Conservation (phyloP, 1,140 invertebrate species). For the Leptoteleia sp. region DNA sequence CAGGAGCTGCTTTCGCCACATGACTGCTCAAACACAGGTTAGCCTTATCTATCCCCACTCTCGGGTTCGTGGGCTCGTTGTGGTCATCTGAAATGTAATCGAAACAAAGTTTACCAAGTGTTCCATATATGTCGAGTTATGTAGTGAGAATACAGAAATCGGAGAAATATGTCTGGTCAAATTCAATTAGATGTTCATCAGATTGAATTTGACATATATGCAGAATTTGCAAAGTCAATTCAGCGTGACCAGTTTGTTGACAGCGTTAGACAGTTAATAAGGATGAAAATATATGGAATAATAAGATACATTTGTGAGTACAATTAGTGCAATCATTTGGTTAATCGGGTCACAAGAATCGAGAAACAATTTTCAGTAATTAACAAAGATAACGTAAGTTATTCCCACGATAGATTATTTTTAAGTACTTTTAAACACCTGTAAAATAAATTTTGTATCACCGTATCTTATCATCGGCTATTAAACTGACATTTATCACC, state of each 20-base stretch:
- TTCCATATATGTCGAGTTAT: slow-evolving; percentile 27
- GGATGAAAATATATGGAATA: too few relatives aligned
- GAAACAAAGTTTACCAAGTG: slow-evolving; percentile 48
- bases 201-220: slow-evolving; percentile 44
- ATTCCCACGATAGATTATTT: too few relatives aligned
- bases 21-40: slow-evolving; percentile 75
- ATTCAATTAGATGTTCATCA: slow-evolving; percentile 40
- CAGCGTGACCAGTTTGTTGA: slow-evolving; percentile 12
- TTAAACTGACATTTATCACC: too few relatives aligned
- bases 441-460: too few relatives aligned
- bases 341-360: too few relatives aligned
- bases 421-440: too few relatives aligned
- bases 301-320: too few relatives aligned
- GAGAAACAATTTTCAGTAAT: too few relatives aligned
- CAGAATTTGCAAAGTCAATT: slow-evolving; percentile 18
- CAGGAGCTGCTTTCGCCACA: slow-evolving; percentile 78
- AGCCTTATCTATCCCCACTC: slow-evolving; percentile 76
- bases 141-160: slow-evolving; percentile 35
- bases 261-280: slow-evolving; percentile 19
- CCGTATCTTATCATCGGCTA: too few relatives aligned
- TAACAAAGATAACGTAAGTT: too few relatives aligned
- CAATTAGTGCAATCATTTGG: too few relatives aligned
- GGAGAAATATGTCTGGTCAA: slow-evolving; percentile 38
- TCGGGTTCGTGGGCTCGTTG: slow-evolving; percentile 70
- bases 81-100: slow-evolving; percentile 74